Percentiles rank a stretch among this genome's conserved stretches.
Conservation (phyloP, 2,888 invertebrate species). For the Ariolimax columbianus region DNA sequence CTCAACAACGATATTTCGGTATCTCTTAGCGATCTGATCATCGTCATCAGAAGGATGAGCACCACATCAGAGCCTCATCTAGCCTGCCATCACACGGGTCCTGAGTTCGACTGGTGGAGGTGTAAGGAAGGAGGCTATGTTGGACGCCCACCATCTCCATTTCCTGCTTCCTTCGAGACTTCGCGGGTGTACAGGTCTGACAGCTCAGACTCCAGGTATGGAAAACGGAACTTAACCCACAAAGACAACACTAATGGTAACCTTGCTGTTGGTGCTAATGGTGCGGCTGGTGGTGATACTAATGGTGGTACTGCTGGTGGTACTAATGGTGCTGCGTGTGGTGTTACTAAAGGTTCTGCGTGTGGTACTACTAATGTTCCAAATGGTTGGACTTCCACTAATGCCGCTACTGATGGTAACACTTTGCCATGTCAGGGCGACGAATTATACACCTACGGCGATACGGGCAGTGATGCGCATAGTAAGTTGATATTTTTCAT, state of each 20-base stretch:
- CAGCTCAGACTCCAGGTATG: neutral
- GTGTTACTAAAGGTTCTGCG: neutral
- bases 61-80: slow-evolving; percentile 3
- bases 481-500: neutral
- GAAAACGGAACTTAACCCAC: neutral
- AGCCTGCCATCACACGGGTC: slow-evolving; percentile 19
- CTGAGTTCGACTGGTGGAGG: slow-evolving; percentile 43
- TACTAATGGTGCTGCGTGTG: neutral
- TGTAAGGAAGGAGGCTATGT: slow-evolving; percentile 7
- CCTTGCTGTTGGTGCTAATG: neutral
- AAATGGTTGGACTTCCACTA: neutral
- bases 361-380: neutral
- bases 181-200: neutral
- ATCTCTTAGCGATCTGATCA: no score
- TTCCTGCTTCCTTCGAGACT: slow-evolving; percentile 38
- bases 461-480: neutral
- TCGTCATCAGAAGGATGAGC: slow-evolving; percentile 9
- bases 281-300: neutral
- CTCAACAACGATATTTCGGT: no score
- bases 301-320: neutral
- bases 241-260: neutral
- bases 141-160: slow-evolving; percentile 37
- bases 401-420: neutral
- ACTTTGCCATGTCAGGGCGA: neutral
- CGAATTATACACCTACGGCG: neutral